A percentile compares a stretch with the other conserved stretches of the same genome.
Evolutionary conservation across 2,888 invertebrate species (phyloP).

Genomic region (Oscheius sp.): DNA sequence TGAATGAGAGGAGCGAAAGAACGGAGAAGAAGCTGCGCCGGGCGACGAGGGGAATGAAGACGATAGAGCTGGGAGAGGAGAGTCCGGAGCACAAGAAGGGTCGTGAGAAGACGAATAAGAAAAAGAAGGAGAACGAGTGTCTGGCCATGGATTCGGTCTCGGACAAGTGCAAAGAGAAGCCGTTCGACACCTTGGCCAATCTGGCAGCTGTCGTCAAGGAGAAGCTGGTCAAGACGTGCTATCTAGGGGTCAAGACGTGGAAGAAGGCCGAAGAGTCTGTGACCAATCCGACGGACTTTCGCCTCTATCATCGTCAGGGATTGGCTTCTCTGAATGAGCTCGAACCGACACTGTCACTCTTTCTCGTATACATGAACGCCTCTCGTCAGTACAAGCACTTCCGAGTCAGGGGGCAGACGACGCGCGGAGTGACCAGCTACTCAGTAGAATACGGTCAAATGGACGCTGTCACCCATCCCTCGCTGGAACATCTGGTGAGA

Average conservation of each 20-base stretch:
- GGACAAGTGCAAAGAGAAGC: background rate
- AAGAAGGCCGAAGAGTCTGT: constrained; percentile 7
- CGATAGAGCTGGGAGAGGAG: constrained; percentile 15
- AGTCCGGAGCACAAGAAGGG: background rate
- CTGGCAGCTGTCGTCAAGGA: background rate
- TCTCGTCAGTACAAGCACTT: background rate
- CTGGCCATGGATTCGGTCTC: background rate
- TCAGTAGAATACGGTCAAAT: constrained; percentile 15
- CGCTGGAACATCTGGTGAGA: constrained; percentile 1
- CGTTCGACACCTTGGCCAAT: background rate
- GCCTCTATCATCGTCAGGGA: constrained; percentile 16
- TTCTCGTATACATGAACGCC: background rate
- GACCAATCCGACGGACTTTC: background rate
- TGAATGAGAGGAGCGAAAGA: background rate
- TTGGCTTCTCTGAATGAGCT: background rate
- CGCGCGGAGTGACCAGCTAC: background rate
- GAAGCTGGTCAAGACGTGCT: background rate
- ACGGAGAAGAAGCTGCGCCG: background rate
- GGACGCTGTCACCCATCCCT: constrained; percentile 3
- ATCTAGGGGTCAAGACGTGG: constrained; percentile 9
- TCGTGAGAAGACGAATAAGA: background rate
- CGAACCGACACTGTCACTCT: constrained; percentile 3
- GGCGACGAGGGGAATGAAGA: background rate
- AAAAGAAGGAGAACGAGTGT: background rate
- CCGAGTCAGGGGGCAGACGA: background rate